Evolutionary conservation across 2,888 invertebrate species (phyloP), one percentile per base, ranked within the genome.

Genomic region (Andrena haemorrhoa): DNA sequence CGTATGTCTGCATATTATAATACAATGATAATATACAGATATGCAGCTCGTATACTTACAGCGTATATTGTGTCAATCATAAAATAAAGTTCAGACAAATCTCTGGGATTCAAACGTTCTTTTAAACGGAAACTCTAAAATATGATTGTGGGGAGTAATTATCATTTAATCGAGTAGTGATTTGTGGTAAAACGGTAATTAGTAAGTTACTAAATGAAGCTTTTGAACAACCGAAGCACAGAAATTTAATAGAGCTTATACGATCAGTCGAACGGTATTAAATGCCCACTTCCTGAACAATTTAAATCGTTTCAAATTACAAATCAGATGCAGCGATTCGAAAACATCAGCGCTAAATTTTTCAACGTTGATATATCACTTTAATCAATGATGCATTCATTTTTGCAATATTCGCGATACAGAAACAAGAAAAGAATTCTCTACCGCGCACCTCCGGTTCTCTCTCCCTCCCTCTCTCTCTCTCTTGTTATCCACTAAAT

Each of bases 21-120:
- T 66, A 53, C 47, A 70, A 60, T 29, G 16, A 81, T 82, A 82
- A 82, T 82, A 82, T 82, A 81, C 82, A 82, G 82, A 82, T 58
- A 82, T 75, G 58, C 75, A 61, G 60, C 49, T 60, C 79, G 81
- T 81, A 82, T 82, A 75, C 75, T 60, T 69, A 70, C 61, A 69
- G 82, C 29, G 61, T 73, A 65, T 82, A 66, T 60, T 68, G 49
- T 64, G 68, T 74, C 66, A 82, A 72, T 53, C 31, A 58, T 75
- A 76, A 83, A 83, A 82, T 82, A 75, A 81, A 69, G 58, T 81
- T 82, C 56, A 75, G 56, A 61, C 35, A 75, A 81, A 71, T 81
- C 66, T 81, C 75, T 81, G 68, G 82, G 58, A 64, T 68, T 41
- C 56, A 75, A 82, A 75, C 33, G 75, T 41, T 31, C 16, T 16